Percentiles rank a stretch among this genome's conserved stretches.
Conservation (phyloP, 2,797 vertebrate species). For the Sebastes nivosus region DNA sequence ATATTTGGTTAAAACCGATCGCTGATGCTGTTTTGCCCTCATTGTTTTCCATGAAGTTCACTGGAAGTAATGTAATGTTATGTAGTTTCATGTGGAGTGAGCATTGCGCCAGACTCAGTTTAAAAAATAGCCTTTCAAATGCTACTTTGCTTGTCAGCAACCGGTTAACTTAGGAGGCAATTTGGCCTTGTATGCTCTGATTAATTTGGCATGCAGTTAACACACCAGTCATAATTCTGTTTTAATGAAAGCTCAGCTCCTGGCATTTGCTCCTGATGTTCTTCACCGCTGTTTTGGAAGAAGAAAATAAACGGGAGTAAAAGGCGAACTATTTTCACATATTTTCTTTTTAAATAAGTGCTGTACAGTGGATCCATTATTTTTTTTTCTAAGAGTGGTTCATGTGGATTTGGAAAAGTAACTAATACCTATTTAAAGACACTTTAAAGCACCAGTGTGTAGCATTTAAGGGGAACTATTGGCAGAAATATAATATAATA, state of each 20-base stretch:
- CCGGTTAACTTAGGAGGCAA: not conserved
- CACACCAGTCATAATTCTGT: not conserved
- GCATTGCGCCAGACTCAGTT: not conserved
- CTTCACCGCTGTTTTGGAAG: not conserved
- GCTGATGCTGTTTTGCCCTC: not conserved
- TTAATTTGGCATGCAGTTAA: not conserved
- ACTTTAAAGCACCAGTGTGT: not conserved
- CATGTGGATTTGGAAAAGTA: not conserved
- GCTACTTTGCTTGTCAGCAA: not conserved
- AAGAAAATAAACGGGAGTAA: not conserved
- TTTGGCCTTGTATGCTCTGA: not conserved
- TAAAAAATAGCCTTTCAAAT: not conserved
- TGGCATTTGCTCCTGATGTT: not conserved
- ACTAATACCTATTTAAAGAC: not conserved
- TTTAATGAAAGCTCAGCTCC: not conserved
- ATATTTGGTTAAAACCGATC: not conserved
- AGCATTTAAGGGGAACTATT: no score
- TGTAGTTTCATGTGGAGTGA: not conserved
- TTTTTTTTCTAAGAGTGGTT: not conserved
- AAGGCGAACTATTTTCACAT: fast-evolving
- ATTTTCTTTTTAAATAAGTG: not conserved
- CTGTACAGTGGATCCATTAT: not conserved
- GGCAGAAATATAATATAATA: no score
- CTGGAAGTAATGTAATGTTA: not conserved
- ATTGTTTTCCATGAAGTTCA: not conserved